Evolutionary conservation across 1,140 invertebrate genomes (phyloP).

Genomic region (Neodiprion lecontei): DNA sequence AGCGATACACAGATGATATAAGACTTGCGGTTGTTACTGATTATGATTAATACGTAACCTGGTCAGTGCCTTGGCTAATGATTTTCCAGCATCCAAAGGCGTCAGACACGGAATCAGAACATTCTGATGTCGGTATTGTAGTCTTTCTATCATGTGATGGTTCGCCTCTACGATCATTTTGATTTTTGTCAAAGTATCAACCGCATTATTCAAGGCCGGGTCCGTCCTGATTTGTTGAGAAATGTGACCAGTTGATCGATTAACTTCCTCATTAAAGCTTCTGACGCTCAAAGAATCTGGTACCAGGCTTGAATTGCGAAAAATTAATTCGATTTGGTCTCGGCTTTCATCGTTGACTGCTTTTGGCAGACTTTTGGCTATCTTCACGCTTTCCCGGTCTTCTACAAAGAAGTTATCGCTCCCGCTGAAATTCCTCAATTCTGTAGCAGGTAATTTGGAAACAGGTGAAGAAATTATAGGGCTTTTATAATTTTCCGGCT

Average conservation of each 20-base stretch:
- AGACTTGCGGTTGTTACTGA: too few species aligned
- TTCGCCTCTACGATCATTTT: background rate
- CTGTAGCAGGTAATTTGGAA: background rate
- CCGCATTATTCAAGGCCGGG: background rate
- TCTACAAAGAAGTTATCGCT: background rate
- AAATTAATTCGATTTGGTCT: background rate
- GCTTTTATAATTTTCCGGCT: background rate
- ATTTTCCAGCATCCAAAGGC: background rate
- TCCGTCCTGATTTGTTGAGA: background rate
- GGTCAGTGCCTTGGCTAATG: background rate
- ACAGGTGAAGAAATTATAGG: background rate
- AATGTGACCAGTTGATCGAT: background rate
- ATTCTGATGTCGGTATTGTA: background rate
- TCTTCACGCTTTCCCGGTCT: background rate
- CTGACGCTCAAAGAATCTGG: background rate
- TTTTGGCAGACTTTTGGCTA: background rate
- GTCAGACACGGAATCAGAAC: background rate
- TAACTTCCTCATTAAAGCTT: background rate
- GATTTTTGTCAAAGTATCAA: background rate
- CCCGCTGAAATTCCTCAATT: background rate
- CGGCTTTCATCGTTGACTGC: background rate
- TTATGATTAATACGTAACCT: background rate
- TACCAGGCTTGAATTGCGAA: background rate
- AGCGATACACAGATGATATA: too few species aligned
- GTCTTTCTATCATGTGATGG: background rate